These are phyloP conservation scores for Simalia tracyae DNA, from an alignment of 2,797 vertebrate species.

Conservation along the genomic window DNA sequence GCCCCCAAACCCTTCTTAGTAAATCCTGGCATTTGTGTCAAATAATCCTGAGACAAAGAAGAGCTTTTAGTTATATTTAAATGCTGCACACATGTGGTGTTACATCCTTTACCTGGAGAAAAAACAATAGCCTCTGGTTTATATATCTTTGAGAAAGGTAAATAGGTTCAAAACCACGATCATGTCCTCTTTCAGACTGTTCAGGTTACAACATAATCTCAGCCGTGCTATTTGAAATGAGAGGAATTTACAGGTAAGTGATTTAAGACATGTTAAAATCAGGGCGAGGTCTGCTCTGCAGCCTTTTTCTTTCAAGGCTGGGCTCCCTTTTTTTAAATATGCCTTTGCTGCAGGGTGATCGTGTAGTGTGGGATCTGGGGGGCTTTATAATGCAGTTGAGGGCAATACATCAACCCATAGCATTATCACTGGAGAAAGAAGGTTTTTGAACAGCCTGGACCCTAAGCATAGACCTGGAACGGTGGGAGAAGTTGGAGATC, in stretches of 20 bases:
- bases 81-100: neutral
- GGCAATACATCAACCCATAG: no score
- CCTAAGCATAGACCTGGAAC: no score
- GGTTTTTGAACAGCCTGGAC: no score
- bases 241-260: neutral
- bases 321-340: neutral
- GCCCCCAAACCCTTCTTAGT: slow-evolving; percentile 59
- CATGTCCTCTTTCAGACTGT: neutral
- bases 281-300: neutral
- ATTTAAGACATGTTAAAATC: neutral
- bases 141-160: neutral
- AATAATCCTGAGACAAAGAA: rapidly evolving
- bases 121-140: neutral
- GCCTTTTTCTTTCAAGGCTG: neutral
- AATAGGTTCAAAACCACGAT: neutral
- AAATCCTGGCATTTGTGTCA: neutral
- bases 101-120: neutral
- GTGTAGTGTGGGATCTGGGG: neutral
- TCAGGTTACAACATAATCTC: neutral
- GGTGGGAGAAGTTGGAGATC: no score
- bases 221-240: neutral
- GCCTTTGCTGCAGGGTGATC: neutral
- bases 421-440: no score
- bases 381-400: no score
- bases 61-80: neutral